Base-by-base conservation (phyloP, 2,797 vertebrate species). In the Danionella dracula region DNA sequence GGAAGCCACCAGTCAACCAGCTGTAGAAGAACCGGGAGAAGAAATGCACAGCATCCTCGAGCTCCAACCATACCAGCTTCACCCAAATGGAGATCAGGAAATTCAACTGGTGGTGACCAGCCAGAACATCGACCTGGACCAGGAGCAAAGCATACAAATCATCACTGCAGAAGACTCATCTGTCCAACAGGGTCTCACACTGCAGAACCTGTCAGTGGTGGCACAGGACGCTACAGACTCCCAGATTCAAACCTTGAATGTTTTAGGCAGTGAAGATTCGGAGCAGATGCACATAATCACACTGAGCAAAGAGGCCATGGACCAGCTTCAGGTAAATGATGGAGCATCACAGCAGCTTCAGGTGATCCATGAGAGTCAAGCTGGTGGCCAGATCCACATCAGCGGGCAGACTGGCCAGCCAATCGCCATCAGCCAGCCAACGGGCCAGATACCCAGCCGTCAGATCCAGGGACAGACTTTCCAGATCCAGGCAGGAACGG, bases 281-380 rank as follows among this genome's bases (percentile, higher is more conserved):
- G 93, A 96, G 73, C 92, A 93, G 45, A 92, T 97, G 90, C 96
- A 98, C 0, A 90, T 98, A 5, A 94, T 99, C 79, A 93, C 95
- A 0, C 85, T 98, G 66, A 94, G 92, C 12, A 94, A 96, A 82
- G 95, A 97, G 76, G 90, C 91, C 0, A 87, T 98, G 66, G 92
- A 93, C 74, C 93, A 92, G 19, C 90, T 98, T 6, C 94, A 91
- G 17, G 86, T 85, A 66, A 91, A 93, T 55, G 92, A 89, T 8
- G 86, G 85, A 1, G 77, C 89, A 1, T 72, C 87, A 4, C 91
- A 88, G 48, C 87, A 85, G 71, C 76, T 90, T 72, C 87, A 81
- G 58, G 74, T 84, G 40, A 57, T 80, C 71, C 84, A 83, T 29
- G 84, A 80, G 4, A 80, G 0, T 69, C 38, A 63, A 78, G 74